A percentile compares a stretch with the other conserved stretches of the same genome.
phyloP scores from a whole-genome alignment of 1,140 invertebrate species.

The Drosophila bocqueti region DNA sequence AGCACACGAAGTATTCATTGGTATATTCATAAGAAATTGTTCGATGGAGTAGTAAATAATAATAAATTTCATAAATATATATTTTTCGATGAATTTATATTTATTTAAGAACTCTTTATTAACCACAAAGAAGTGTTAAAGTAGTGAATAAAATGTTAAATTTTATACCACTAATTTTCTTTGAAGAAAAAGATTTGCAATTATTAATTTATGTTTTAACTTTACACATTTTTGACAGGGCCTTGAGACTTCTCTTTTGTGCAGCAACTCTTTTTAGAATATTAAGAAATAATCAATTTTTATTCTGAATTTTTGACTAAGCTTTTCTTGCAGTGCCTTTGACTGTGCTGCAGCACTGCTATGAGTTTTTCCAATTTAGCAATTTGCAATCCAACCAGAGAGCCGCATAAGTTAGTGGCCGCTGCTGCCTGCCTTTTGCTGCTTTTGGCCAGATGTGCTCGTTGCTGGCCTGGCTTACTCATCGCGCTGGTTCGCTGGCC shows the following conservation, averaged over 20 bases:
- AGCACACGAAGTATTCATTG: background rate
- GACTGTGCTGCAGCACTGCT: constrained; percentile 46
- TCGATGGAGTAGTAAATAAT: too few species aligned
- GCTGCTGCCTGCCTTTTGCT: constrained; percentile 26
- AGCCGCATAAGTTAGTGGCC: constrained; percentile 66
- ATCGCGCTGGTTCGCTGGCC: constrained; percentile 73
- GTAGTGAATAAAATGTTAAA: background rate
- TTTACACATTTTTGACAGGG: too few species aligned
- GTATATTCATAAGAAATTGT: too few species aligned
- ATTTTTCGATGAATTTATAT: background rate
- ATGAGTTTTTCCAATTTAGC: constrained; percentile 57
- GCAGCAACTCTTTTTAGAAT: background rate
- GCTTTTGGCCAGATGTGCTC: constrained; percentile 72
- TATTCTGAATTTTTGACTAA: background rate
- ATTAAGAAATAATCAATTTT: too few species aligned
- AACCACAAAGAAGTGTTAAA: background rate
- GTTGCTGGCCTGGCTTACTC: constrained; percentile 58
- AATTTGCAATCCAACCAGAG: constrained; percentile 74
- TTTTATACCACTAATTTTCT: too few species aligned
- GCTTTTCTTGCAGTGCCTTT: constrained; percentile 7
- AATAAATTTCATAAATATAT: background rate
- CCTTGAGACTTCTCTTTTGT: background rate
- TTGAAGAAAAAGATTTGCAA: too few species aligned
- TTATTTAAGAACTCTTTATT: background rate
- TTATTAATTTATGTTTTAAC: too few species aligned